These are phyloP conservation scores for Lichenostomus cassidix DNA, from an alignment of 2,113 vertebrate species.

Conservation along the genomic window DNA sequence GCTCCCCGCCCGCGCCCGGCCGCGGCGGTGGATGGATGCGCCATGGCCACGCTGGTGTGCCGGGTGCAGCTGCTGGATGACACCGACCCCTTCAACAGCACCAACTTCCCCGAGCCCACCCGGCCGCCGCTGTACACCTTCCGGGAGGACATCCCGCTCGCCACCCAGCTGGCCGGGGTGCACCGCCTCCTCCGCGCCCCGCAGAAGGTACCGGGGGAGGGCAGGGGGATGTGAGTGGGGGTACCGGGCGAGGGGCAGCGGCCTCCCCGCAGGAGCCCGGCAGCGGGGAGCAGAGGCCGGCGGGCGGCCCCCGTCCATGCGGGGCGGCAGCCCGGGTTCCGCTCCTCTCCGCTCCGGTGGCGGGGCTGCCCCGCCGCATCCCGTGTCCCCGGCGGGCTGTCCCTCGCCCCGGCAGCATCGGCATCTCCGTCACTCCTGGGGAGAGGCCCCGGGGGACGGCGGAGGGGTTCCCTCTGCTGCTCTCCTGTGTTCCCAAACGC, in stretches of 20 bases:
- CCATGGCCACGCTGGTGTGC: slow-evolving; percentile 91
- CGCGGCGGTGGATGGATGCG: slow-evolving; percentile 74
- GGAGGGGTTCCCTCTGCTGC: neutral
- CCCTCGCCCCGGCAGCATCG: neutral
- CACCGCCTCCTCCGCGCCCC: slow-evolving; percentile 91
- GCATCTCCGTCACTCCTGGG: neutral
- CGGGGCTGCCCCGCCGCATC: neutral
- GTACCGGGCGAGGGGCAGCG: neutral
- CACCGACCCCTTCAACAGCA: slow-evolving; percentile 97
- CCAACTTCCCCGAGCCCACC: slow-evolving; percentile 94
- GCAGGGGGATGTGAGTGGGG: neutral
- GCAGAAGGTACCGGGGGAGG: slow-evolving; percentile 83
- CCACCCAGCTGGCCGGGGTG: slow-evolving; percentile 90
- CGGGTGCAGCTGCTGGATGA: slow-evolving; percentile 97
- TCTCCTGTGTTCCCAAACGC: neutral
- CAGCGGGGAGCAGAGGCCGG: neutral
- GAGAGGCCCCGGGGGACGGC: neutral
- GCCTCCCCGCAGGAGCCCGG: neutral
- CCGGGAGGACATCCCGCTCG: slow-evolving; percentile 90
- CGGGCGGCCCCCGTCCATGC: neutral
- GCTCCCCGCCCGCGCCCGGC: neutral
- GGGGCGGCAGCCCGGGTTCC: neutral
- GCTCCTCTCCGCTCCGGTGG: neutral
- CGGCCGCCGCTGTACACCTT: slow-evolving; percentile 93
- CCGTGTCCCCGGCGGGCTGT: neutral